phyloP scores from a whole-genome alignment of 2,888 invertebrate species.

The Chymomyza fuscimana region DNA sequence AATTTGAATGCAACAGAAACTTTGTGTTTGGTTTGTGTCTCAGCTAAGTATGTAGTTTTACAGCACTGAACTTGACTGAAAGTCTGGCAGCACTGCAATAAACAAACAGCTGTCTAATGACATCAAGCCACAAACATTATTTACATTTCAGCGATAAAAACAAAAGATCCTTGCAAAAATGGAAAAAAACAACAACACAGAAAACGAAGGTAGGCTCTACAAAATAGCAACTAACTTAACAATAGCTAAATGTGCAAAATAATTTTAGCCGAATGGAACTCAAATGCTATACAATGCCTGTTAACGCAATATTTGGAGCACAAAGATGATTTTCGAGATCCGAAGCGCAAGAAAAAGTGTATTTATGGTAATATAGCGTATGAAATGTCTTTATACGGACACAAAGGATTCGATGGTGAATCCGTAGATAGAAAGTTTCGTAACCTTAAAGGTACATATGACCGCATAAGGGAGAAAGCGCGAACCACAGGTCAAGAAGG shows the following conservation, averaged over 20 bases:
- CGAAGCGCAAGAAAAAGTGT: background rate
- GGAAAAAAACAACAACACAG: background rate
- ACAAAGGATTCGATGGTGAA: background rate
- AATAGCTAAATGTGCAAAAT: background rate
- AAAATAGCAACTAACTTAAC: background rate
- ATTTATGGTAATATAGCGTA: background rate
- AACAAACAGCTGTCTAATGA: background rate
- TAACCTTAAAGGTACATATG: background rate
- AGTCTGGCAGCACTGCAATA: background rate
- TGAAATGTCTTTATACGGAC: background rate
- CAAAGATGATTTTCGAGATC: background rate
- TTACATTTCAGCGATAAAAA: too few relatives aligned
- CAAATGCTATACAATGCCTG: background rate
- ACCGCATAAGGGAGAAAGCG: background rate
- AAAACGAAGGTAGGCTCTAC: background rate
- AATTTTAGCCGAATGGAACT: background rate
- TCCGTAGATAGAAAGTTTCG: background rate
- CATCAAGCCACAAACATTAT: background rate
- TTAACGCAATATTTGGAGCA: background rate
- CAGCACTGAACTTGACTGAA: background rate
- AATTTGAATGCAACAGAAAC: conserved; percentile 20
- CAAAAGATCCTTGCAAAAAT: background rate
- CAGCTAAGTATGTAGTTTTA: conserved; percentile 9
- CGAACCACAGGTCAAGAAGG: too few relatives aligned
- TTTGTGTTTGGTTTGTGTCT: conserved; percentile 17